Conservation (phyloP, 2,888 invertebrate species). For the Cerceris ruficornis region DNA sequence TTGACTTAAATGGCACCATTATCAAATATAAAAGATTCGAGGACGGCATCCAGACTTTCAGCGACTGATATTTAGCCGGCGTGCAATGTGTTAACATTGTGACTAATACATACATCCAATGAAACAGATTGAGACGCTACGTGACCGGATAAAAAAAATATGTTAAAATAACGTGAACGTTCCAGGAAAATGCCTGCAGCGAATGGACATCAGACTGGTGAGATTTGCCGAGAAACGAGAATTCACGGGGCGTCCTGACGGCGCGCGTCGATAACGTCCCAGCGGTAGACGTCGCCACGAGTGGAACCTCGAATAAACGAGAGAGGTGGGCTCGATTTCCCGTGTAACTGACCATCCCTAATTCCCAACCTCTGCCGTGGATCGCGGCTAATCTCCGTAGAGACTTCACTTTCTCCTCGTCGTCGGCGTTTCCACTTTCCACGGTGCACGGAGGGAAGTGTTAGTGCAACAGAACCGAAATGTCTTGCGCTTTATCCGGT, state of each 20-base stretch:
- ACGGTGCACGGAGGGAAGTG: background rate
- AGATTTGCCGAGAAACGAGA: constrained; percentile 30
- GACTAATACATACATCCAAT: too few species aligned
- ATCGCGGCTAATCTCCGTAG: constrained; percentile 37
- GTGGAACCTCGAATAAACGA: constrained; percentile 37
- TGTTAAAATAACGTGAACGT: background rate
- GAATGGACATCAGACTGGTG: background rate
- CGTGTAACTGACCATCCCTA: constrained; percentile 71
- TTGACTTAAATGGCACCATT: too few species aligned
- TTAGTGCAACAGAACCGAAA: constrained; percentile 24
- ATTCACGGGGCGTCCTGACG: constrained; percentile 57
- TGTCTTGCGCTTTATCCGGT: background rate
- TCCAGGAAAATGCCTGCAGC: background rate
- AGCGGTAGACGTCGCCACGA: constrained; percentile 51
- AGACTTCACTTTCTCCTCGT: constrained; percentile 18
- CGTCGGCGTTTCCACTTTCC: constrained; percentile 10
- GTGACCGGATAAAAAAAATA: background rate
- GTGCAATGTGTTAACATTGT: too few species aligned
- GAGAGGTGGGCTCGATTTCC: constrained; percentile 48
- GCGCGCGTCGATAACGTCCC: constrained; percentile 64
- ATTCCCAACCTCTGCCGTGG: constrained; percentile 53
- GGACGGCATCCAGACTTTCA: too few species aligned
- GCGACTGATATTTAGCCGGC: too few species aligned
- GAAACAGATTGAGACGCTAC: background rate
- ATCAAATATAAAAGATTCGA: too few species aligned